phyloP scores from a whole-genome alignment of 1,140 invertebrate species.

The Bombyx mori region DNA sequence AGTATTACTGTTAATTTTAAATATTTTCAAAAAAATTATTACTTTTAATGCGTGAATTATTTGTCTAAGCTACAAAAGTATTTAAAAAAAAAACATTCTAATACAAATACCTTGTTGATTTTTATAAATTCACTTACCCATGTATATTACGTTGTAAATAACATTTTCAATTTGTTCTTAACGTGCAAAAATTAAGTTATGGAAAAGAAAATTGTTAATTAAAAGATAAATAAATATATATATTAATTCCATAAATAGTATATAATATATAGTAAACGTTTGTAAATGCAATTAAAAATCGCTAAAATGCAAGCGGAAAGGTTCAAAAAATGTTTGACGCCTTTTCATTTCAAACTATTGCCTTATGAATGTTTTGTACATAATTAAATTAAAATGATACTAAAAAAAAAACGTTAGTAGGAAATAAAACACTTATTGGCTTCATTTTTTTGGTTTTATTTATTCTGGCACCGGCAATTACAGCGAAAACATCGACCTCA shows the following conservation, averaged over 20 bases:
- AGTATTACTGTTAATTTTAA: too few relatives aligned
- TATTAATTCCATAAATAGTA: conserved; percentile 2
- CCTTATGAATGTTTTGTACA: conserved; percentile 69
- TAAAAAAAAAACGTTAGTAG: conserved; percentile 51
- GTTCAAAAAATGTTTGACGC: conserved; percentile 33
- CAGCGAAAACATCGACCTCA: too few relatives aligned
- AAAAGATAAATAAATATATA: conserved; percentile 8
- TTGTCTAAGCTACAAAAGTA: too few relatives aligned
- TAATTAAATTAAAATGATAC: conserved; percentile 46
- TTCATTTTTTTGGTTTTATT: conserved; percentile 52
- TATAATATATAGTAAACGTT: neutral
- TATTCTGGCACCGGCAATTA: conserved; percentile 6
- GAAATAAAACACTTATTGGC: conserved; percentile 65
- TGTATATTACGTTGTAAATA: too few relatives aligned
- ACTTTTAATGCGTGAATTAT: too few relatives aligned
- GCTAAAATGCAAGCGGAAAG: conserved; percentile 14
- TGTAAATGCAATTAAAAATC: neutral
- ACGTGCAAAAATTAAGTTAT: too few relatives aligned
- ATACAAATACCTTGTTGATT: too few relatives aligned
- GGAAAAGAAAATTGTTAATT: too few relatives aligned
- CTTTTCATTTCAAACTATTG: conserved; percentile 63
- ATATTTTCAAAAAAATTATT: too few relatives aligned
- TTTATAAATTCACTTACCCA: too few relatives aligned
- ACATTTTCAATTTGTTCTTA: too few relatives aligned
- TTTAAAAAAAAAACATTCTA: too few relatives aligned